A percentile compares a stretch with the other conserved stretches of the same genome.
These are phyloP conservation scores for Barnardius zonarius DNA, from an alignment of 2,113 vertebrate species.

Conservation along the genomic window DNA sequence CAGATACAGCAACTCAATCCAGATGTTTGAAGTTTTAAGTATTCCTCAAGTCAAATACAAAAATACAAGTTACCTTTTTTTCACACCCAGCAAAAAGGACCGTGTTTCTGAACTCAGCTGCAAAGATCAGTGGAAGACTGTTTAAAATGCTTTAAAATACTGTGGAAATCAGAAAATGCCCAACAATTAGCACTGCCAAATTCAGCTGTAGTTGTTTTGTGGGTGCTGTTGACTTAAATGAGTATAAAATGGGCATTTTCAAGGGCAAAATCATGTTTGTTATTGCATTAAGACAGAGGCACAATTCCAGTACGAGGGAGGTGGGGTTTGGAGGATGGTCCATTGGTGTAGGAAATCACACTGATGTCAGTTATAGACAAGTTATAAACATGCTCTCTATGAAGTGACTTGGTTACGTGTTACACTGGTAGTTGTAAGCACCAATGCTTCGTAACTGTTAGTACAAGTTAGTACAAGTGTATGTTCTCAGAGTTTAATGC, in stretches of 20 bases:
- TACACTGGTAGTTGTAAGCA: background rate
- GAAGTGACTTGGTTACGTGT: background rate
- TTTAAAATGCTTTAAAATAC: background rate
- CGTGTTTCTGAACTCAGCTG: background rate
- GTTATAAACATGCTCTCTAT: background rate
- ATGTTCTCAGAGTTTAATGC: background rate
- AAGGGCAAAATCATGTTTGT: background rate
- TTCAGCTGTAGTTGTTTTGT: background rate
- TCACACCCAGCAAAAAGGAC: background rate
- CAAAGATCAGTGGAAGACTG: background rate
- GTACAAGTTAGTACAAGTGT: too few relatives aligned
- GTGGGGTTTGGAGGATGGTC: background rate
- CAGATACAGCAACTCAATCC: background rate
- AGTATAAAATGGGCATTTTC: background rate
- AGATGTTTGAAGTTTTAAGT: background rate
- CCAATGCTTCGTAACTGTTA: accelerated
- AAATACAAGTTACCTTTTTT: background rate
- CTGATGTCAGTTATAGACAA: background rate
- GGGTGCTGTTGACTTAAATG: background rate
- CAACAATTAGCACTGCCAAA: background rate
- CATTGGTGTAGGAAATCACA: background rate
- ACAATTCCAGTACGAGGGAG: background rate
- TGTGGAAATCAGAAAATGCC: background rate
- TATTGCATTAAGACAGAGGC: background rate
- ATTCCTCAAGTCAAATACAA: background rate